Evolutionary conservation across 1,140 invertebrate genomes (phyloP).

Genomic region (Aphaenogaster ashmeadi): DNA sequence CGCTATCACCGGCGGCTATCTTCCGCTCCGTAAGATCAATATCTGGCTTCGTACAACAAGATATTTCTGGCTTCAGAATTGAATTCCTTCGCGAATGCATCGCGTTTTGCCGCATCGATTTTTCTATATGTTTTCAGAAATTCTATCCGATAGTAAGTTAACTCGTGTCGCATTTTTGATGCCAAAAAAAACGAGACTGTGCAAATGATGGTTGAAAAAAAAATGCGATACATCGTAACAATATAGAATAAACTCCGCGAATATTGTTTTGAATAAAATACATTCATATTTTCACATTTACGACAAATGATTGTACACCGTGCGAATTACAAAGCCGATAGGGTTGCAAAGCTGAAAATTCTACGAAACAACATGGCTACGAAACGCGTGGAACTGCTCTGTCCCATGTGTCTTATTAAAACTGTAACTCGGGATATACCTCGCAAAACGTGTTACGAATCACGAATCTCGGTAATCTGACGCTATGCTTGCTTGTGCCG

Average conservation of each 20-base stretch:
- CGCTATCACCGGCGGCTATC: conserved; percentile 45
- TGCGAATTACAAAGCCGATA: background rate
- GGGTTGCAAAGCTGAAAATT: background rate
- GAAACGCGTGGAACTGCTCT: background rate
- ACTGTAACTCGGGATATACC: background rate
- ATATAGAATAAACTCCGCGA: background rate
- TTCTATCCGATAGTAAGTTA: conserved; percentile 40
- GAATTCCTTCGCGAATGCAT: background rate
- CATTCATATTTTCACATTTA: background rate
- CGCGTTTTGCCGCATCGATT: conserved; percentile 39
- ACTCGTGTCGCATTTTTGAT: conserved; percentile 8
- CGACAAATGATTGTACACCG: background rate
- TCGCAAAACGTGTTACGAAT: conserved; percentile 17
- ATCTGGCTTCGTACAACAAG: conserved; percentile 35
- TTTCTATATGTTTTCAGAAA: conserved; percentile 46
- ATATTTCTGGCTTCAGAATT: conserved; percentile 54
- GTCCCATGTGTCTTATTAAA: conserved; percentile 50
- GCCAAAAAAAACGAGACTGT: background rate
- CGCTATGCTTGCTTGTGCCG: background rate
- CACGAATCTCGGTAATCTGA: background rate
- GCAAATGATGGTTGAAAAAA: background rate
- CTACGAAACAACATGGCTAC: background rate
- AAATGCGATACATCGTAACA: background rate
- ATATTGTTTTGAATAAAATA: conserved; percentile 34
- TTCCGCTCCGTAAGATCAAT: conserved; percentile 60